Evolutionary conservation across 2,888 invertebrate genomes (phyloP), one percentile per base, ranked within the genome.

Genomic region (Synergus japonicus): DNA sequence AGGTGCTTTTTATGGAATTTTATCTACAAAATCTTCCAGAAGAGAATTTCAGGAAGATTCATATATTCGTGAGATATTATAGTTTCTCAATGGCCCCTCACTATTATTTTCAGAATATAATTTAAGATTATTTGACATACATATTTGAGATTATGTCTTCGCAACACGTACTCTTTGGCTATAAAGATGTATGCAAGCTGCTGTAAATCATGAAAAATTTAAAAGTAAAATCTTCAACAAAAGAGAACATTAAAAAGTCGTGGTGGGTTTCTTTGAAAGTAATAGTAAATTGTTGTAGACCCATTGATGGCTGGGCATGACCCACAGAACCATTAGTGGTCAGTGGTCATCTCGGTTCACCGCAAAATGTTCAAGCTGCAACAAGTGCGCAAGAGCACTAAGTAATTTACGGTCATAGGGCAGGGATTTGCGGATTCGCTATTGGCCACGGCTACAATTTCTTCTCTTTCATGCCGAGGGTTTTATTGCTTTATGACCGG

Each of bases 351-450:
- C 81, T 85, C 79, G 85, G 86, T 86, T 83, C 82, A 89, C 89
- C 90, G 86, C 90, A 89, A 89, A 88, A 85, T 85, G 83, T 85
- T 83, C 79, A 83, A 83, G 83, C 82, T 80, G 81, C 87, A 79
- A 81, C 83, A 84, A 87, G 84, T 84, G 79, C 79, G 81, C 79
- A 73, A 73, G 82, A 85, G 87, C 86, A 82, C 86, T 85, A 87
- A 87, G 87, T 87, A 89, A 90, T 89, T 90, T 90, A 89, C 88
- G 88, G 86, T 83, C 81, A 78, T 79, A 78, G 76, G 79, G 77
- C 79, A 83, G 80, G 85, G 82, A 87, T 86, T 86, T 86, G 83
- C 85, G 83, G 85, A 80, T 83, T 77, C 81, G 77, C 78, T 83
- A 78, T 86, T 87, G 81, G 84, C 79, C 63, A 86, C 82, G 84